Evolutionary conservation across 2,113 vertebrate genomes (phyloP).

Genomic region (Leiothrix lutea): DNA sequence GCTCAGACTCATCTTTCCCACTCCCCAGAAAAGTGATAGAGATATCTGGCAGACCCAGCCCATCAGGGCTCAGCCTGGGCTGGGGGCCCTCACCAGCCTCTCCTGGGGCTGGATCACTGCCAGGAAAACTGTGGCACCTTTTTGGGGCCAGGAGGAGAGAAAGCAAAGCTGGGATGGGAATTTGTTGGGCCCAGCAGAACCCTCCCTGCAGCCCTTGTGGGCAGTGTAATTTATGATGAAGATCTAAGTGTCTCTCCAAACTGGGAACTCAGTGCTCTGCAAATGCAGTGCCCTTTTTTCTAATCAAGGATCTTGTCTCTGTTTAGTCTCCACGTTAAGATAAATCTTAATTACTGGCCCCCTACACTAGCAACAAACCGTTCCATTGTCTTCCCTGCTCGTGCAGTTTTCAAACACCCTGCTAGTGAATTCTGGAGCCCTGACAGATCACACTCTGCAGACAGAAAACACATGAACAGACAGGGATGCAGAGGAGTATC

Average conservation of each 20-base stretch:
- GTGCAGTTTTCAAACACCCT: not conserved
- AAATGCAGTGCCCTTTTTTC: not conserved
- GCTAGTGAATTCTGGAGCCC: not conserved
- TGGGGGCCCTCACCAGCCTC: not conserved
- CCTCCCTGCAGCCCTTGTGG: not conserved
- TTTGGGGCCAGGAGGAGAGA: not conserved
- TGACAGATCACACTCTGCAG: conserved; percentile 10
- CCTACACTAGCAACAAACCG: not conserved
- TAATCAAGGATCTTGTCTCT: not conserved
- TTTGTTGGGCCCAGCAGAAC: not conserved
- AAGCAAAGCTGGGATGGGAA: not conserved
- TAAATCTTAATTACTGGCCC: conserved; percentile 37
- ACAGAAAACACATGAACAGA: conserved; percentile 3
- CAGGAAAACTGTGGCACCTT: not conserved
- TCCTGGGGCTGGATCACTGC: not conserved
- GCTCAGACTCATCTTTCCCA: not conserved
- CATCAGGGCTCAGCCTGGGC: not conserved
- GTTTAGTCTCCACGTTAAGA: not conserved
- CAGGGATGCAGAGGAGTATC: not conserved
- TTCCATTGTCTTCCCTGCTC: not conserved
- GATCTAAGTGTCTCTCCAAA: not conserved
- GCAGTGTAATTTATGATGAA: not conserved
- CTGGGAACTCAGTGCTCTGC: not conserved
- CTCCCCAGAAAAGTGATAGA: not conserved
- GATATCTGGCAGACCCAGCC: not conserved